Evolutionary conservation across 2,113 vertebrate species (phyloP), one percentile per base, ranked within the genome.

Genomic region (Penelope pileata): DNA sequence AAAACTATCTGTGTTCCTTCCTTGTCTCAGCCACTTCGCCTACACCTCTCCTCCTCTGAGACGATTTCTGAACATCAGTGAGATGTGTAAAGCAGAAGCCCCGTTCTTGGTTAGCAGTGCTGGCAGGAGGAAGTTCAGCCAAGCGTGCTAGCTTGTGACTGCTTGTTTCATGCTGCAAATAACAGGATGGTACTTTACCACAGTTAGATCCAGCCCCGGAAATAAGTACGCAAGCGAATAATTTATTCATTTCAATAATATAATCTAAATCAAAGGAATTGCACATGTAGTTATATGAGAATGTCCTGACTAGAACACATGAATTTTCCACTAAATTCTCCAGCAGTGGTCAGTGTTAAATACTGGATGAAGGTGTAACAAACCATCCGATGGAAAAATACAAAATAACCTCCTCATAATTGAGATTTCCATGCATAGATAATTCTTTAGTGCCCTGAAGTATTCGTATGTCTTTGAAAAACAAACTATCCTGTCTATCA

Each of bases 121-220:
- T 53, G 24, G 36, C 3, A 67, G 9, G 81, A 76, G 93, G 96
- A 97, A 95, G 92, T 87, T 67, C 90, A 89, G 79, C 29, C 88
- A 73, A 59, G 88, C 43, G 1, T 62, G 40, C 24, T 5, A 80
- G 26, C 67, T 85, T 26, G 42, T 80, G 72, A 80, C 74, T 94
- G 23, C 16, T 59, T 6, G 1, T 90, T 81, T 78, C 56, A 62
- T 7, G 0, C 12, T 43, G 80, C 47, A 58, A 68, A 32, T 60
- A 73, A 21, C 73, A 45, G 69, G 56, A 30, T 0, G 5, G 43
- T 47, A 58, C 48, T 68, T 60, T 42, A 81, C 68, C 86, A 51
- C 70, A 68, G 23, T 14, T 70, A 45, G 34, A 12, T n/a, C 79
- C 83, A 80, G 68, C 45, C 79, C 91, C 86, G 38, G 94, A 90